A percentile compares a stretch with the other conserved stretches of the same genome.
Evolutionary conservation across 1,140 invertebrate genomes (phyloP).

Genomic region (Mizuhopecten yessoensis): DNA sequence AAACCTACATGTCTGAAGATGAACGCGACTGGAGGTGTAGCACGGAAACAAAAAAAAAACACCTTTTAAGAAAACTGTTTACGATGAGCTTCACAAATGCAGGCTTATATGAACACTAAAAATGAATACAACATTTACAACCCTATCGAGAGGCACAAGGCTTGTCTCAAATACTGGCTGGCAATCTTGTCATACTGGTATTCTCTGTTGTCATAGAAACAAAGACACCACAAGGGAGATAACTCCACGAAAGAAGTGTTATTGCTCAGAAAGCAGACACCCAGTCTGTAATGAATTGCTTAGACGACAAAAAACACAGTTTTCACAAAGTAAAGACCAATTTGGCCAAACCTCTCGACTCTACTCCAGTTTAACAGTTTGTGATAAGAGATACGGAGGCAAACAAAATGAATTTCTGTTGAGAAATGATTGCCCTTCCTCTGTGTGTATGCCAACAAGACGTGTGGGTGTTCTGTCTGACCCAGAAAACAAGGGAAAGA

Average conservation of each 20-base stretch:
- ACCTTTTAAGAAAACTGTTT: no score
- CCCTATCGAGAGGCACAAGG: not conserved
- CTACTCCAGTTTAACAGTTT: not conserved
- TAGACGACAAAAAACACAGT: not conserved
- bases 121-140: not conserved
- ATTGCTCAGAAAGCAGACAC: not conserved
- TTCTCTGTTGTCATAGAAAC: not conserved
- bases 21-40: no score
- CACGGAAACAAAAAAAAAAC: no score
- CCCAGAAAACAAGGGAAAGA: slow-evolving; percentile 80
- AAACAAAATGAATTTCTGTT: not conserved
- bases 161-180: not conserved
- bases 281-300: not conserved
- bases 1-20: no score
- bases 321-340: not conserved
- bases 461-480: slow-evolving; percentile 58
- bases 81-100: no score
- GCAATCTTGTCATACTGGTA: not conserved
- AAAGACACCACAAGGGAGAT: not conserved
- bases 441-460: not conserved
- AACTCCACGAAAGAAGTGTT: not conserved
- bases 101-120: not conserved
- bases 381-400: not conserved
- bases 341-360: not conserved
- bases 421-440: not conserved